phyloP scores from a whole-genome alignment of 1,140 invertebrate genomes.

The Drosophila persimilis region DNA sequence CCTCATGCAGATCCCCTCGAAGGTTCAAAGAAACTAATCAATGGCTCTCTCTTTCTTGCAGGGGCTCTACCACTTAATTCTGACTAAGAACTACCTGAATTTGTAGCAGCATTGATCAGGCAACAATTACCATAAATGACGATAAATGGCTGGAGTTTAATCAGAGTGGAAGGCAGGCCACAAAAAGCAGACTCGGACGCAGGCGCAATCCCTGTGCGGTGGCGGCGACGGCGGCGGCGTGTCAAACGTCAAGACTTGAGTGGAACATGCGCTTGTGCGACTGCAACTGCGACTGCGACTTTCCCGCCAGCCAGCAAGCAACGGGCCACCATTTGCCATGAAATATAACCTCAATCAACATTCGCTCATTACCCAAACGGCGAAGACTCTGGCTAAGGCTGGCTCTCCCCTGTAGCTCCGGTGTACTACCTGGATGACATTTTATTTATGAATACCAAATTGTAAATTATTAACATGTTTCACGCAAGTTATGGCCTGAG shows the following conservation, averaged over 20 bases:
- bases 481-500: constrained; percentile 78
- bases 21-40: too few relatives aligned
- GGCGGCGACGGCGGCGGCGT: constrained; percentile 28
- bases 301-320: constrained; percentile 26
- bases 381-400: constrained; percentile 1
- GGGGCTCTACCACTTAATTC: neutral
- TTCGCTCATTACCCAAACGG: constrained; percentile 69
- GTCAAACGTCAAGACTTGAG: constrained; percentile 70
- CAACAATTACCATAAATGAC: constrained; percentile 73
- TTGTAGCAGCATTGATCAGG: constrained; percentile 31
- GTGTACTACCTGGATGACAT: constrained; percentile 71
- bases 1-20: neutral
- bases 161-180: constrained; percentile 39
- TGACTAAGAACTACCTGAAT: constrained; percentile 21
- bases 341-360: constrained; percentile 81
- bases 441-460: constrained; percentile 82
- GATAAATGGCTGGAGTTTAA: constrained; percentile 67
- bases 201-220: constrained; percentile 27
- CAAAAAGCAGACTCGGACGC: constrained; percentile 30
- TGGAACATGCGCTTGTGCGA: constrained; percentile 42
- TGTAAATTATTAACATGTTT: constrained; percentile 82
- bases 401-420: constrained; percentile 21
- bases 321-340: constrained; percentile 73
- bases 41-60: too few relatives aligned
- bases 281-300: constrained; percentile 34